Evolutionary conservation across 2,113 vertebrate species (phyloP), one percentile per base, ranked within the genome.

Genomic region (Anoura caudifer): DNA sequence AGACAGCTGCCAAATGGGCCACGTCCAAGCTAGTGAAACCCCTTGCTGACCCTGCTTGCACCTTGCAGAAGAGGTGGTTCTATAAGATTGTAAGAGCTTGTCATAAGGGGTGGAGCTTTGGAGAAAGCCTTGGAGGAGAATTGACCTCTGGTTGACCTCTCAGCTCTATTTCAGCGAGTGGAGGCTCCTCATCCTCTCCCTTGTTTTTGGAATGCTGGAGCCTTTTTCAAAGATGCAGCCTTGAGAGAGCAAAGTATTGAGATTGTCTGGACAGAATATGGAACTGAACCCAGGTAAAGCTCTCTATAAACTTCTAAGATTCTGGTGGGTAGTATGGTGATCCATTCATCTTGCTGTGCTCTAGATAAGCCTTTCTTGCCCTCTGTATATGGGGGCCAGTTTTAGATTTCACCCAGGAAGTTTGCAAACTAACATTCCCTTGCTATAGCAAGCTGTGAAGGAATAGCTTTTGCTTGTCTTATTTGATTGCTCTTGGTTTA

Each of bases 151-250:
- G 47, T 8, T 56, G 59, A 79, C 16, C 47, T 1, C 1, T 9
- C 0, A 45, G 33, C 45, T 28, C 15, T 38, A 31, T 0, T 7
- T 1, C 17, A 41, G 52, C 9, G 50, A 1, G 3, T n/a, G 45
- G 52, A 63, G 20, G 20, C n/a, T 3, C 7, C 67, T 33, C 33
- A 3, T 17, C 7, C 14, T 19, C 0, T 1, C 1, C 1, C 13
- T 14, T 0, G 8, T 12, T 47, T 52, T 70, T 17, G 19, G 33
- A 45, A n/a, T 2, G n/a, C 17, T 1, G 14, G 52, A 72, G 10
- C n/a, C 19, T 0, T n/a, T 7, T 80, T 28, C 41, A 41, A 50
- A 75, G n/a, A 72, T 0, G 3, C 10, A 19, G 41, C 84, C 8
- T 14, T 33, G 63, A 26, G 63, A 41, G 7, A 31, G 14, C 41